phyloP scores from a whole-genome alignment of 2,888 invertebrate species.

The Acronicta leporina region DNA sequence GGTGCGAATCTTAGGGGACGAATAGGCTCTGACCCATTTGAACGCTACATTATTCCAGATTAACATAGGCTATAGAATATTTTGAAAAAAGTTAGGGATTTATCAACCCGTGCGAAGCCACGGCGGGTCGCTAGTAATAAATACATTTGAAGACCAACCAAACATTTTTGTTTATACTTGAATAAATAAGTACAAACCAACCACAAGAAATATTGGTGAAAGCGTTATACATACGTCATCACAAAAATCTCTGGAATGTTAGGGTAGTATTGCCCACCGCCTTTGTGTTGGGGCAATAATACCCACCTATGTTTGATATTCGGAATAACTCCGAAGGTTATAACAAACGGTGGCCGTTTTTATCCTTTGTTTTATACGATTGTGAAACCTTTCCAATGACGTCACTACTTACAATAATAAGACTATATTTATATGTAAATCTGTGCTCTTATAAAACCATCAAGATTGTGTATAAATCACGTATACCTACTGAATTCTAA shows the following conservation, averaged over 20 bases:
- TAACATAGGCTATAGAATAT: too few species aligned
- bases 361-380: conserved; percentile 31
- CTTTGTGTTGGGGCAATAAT: conserved; percentile 42
- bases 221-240: conserved; percentile 33
- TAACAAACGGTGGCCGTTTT: conserved; percentile 15
- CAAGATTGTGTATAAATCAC: conserved; percentile 18
- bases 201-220: conserved; percentile 48
- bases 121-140: too few species aligned
- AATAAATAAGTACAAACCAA: conserved; percentile 20
- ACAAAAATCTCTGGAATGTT: conserved; percentile 37
- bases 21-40: too few species aligned
- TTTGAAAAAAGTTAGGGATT: too few species aligned
- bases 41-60: too few species aligned
- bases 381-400: conserved; percentile 5
- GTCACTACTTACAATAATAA: conserved; percentile 21
- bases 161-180: conserved; percentile 11
- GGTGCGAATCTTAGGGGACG: too few species aligned
- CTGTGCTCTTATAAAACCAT: not conserved
- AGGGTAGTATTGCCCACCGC: conserved; percentile 24
- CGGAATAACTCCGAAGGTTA: conserved; percentile 22
- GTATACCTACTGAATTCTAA: conserved; percentile 37
- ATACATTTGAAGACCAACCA: not conserved
- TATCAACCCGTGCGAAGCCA: too few species aligned
- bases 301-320: conserved; percentile 24
- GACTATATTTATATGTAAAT: not conserved